These are phyloP conservation scores for Oligia fasciuncula DNA, from an alignment of 2,888 invertebrate species.

Conservation along the genomic window DNA sequence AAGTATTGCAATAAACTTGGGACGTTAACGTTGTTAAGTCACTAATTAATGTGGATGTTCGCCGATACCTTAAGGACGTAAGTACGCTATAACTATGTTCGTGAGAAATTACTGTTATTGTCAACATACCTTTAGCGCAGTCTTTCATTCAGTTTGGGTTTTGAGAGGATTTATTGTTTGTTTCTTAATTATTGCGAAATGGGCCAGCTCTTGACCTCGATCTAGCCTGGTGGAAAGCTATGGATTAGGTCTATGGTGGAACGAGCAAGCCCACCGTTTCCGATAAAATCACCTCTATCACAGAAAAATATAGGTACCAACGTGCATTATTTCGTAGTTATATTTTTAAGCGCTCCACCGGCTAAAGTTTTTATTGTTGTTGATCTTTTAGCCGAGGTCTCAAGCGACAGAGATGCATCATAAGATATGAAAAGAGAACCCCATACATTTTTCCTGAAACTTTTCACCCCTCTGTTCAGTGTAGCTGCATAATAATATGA, in stretches of 20 bases:
- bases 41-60: slow-evolving; percentile 53
- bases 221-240: neutral
- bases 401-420: slow-evolving; percentile 54
- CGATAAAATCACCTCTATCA: neutral
- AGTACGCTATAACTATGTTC: slow-evolving; percentile 7
- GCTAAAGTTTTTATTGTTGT: slow-evolving; percentile 40
- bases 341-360: slow-evolving; percentile 21
- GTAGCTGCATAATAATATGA: slow-evolving; percentile 49
- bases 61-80: slow-evolving; percentile 35
- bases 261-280: neutral
- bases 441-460: slow-evolving; percentile 48
- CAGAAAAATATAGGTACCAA: neutral
- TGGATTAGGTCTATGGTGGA: neutral
- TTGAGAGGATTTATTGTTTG: neutral
- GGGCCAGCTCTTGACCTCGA: neutral
- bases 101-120: slow-evolving; percentile 31
- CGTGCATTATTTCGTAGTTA: neutral
- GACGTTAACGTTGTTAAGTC: slow-evolving; percentile 42
- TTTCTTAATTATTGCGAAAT: neutral
- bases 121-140: neutral
- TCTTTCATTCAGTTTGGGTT: neutral
- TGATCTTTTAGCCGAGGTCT: slow-evolving; percentile 43
- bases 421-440: slow-evolving; percentile 54
- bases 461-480: slow-evolving; percentile 43
- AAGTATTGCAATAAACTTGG: slow-evolving; percentile 55